A percentile compares a stretch with the other conserved stretches of the same genome.
Conservation (phyloP, 2,888 invertebrate genomes). For the Cantharis nigra region DNA sequence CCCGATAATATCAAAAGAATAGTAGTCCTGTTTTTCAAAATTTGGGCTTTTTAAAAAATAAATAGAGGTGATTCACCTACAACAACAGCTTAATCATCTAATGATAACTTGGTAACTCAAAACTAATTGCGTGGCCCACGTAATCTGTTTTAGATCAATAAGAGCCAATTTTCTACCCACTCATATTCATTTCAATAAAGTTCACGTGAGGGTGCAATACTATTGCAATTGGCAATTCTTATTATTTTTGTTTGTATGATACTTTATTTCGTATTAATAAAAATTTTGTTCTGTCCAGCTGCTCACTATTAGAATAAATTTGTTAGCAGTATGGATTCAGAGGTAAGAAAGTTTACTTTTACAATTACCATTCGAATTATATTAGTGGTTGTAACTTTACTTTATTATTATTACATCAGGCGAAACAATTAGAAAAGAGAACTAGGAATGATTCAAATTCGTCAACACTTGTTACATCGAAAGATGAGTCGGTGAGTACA, state of each 20-base stretch:
- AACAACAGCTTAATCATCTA: neutral
- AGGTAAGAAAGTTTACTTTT: neutral
- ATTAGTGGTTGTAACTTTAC: neutral
- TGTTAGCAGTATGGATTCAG: neutral
- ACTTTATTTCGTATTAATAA: neutral
- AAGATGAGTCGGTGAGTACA: constrained; percentile 25
- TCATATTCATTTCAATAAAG: neutral
- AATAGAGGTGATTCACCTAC: neutral
- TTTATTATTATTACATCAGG: constrained; percentile 9
- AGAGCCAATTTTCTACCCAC: neutral
- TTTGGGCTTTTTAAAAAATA: neutral
- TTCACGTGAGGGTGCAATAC: neutral
- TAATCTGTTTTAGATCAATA: neutral
- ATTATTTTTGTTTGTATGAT: neutral
- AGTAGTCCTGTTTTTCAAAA: neutral
- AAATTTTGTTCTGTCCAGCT: neutral
- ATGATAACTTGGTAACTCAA: neutral
- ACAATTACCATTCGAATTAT: neutral
- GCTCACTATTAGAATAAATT: neutral
- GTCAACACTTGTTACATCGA: constrained; percentile 14
- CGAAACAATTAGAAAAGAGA: constrained; percentile 21
- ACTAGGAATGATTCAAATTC: constrained; percentile 17
- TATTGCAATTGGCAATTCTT: neutral
- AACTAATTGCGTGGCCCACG: neutral
- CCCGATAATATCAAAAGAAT: neutral